Evolutionary conservation across 2,797 vertebrate species (phyloP).

Genomic region (Myripristis murdjan): DNA sequence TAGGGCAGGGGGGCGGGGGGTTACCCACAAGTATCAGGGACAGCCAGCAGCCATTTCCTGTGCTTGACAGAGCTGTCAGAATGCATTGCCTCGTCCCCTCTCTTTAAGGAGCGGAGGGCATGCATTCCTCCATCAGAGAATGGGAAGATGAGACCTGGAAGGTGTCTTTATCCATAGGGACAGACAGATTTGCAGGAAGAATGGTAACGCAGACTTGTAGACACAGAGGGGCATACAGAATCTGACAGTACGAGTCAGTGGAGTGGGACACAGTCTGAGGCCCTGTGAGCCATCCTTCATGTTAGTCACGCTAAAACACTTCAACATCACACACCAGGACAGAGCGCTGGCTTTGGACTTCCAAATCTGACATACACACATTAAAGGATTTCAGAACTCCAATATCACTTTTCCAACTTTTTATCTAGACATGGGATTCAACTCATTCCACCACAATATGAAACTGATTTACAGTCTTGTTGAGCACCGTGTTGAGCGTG

Average conservation of each 20-base stretch:
- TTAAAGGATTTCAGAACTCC: too few species aligned
- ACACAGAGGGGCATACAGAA: conserved; percentile 52
- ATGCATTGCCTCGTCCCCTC: conserved; percentile 69
- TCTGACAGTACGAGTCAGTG: conserved; percentile 58
- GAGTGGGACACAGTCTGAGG: conserved; percentile 31
- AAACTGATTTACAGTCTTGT: too few species aligned
- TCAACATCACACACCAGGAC: not conserved
- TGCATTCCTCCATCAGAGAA: conserved; percentile 58
- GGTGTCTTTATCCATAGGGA: conserved; percentile 64
- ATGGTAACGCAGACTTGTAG: conserved; percentile 54
- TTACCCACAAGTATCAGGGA: conserved; percentile 54
- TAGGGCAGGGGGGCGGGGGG: conserved; percentile 28
- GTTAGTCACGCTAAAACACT: conserved; percentile 27
- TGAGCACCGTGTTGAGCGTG: too few species aligned
- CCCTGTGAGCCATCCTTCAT: conserved; percentile 32
- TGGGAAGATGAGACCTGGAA: conserved; percentile 59
- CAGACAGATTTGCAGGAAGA: conserved; percentile 54
- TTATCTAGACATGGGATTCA: too few species aligned
- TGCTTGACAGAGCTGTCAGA: conserved; percentile 86
- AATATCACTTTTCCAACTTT: too few species aligned
- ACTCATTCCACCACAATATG: too few species aligned
- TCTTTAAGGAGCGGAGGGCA: conserved; percentile 52
- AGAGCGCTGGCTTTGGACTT: not conserved
- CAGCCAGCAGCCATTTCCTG: conserved; percentile 80
- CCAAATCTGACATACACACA: not conserved